Conservation (phyloP, 92 coral and sea anemone species). For the Actinostola sp. region DNA sequence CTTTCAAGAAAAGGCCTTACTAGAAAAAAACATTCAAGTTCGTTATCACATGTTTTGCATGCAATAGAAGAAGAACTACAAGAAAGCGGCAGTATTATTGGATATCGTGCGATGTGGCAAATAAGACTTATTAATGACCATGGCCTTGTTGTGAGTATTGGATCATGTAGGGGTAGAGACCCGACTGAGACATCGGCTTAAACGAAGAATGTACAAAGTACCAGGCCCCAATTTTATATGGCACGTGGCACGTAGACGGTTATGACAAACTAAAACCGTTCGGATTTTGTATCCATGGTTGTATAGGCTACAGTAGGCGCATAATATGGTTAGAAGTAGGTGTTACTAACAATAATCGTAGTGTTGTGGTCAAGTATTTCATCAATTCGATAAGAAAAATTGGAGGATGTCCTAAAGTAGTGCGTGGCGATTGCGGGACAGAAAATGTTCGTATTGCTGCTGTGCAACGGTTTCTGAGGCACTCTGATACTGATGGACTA, state of each 20-base stretch:
- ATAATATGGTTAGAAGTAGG: slow-evolving; percentile 44
- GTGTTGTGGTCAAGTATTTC: slow-evolving; percentile 37
- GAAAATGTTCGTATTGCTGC: slow-evolving; percentile 42
- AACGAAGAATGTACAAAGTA: slow-evolving; percentile 23
- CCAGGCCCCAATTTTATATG: slow-evolving; percentile 46
- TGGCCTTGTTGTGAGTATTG: not conserved
- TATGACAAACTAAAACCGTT: slow-evolving; percentile 59
- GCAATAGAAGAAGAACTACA: slow-evolving; percentile 15
- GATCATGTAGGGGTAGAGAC: slow-evolving; percentile 37
- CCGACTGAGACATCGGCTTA: slow-evolving; percentile 12
- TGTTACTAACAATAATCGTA: slow-evolving; percentile 32
- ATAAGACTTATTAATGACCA: slow-evolving; percentile 18
- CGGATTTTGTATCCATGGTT: slow-evolving; percentile 33
- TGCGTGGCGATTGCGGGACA: slow-evolving; percentile 49
- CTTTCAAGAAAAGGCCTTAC: slow-evolving; percentile 19
- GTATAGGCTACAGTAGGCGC: slow-evolving; percentile 24
- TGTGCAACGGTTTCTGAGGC: slow-evolving; percentile 39
- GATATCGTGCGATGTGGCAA: slow-evolving; percentile 40
- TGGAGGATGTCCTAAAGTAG: slow-evolving; percentile 26
- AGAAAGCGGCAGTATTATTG: slow-evolving; percentile 30
- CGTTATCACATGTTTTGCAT: not conserved
- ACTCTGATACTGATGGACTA: slow-evolving; percentile 14
- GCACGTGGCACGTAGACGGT: slow-evolving; percentile 63
- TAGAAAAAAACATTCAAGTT: not conserved
- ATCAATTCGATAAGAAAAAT: slow-evolving; percentile 26